phyloP scores from a whole-genome alignment of 2,113 vertebrate species.

The Prunella himalayana region DNA sequence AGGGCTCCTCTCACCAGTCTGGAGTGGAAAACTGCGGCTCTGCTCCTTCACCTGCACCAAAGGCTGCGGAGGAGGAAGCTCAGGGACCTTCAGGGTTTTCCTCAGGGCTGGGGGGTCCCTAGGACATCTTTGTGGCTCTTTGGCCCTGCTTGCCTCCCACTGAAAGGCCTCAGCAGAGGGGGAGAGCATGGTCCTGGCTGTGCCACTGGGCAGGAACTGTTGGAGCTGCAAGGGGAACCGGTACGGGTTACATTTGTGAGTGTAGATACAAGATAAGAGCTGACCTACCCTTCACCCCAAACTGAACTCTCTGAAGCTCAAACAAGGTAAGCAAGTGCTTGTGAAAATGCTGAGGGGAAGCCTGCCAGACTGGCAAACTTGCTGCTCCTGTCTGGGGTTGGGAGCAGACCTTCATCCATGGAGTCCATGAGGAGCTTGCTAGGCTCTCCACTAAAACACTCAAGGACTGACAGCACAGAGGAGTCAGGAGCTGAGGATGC shows the following conservation, averaged over 20 bases:
- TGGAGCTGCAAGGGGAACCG: constrained; percentile 12
- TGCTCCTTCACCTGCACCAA: neutral
- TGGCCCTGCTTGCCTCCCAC: neutral
- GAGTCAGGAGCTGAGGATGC: neutral
- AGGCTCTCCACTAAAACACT: fast-evolving
- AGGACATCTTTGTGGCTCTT: neutral
- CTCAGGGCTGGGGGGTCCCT: neutral
- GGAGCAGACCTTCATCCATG: neutral
- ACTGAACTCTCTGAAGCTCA: constrained; percentile 24
- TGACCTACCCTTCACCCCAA: constrained; percentile 49
- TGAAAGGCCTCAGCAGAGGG: neutral
- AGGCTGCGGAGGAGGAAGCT: neutral
- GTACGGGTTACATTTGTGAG: neutral
- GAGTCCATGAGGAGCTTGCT: neutral
- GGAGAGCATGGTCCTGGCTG: neutral
- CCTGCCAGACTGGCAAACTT: neutral
- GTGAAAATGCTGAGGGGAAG: neutral
- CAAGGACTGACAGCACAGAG: neutral
- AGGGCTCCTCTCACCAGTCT: neutral
- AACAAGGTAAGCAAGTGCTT: constrained; percentile 11
- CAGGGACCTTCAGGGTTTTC: neutral
- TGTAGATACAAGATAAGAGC: constrained; percentile 30
- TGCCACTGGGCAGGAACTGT: neutral
- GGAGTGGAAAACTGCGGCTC: neutral
- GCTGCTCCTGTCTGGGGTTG: neutral